phyloP scores from a whole-genome alignment of 2,888 invertebrate genomes.

The Spisula solida region DNA sequence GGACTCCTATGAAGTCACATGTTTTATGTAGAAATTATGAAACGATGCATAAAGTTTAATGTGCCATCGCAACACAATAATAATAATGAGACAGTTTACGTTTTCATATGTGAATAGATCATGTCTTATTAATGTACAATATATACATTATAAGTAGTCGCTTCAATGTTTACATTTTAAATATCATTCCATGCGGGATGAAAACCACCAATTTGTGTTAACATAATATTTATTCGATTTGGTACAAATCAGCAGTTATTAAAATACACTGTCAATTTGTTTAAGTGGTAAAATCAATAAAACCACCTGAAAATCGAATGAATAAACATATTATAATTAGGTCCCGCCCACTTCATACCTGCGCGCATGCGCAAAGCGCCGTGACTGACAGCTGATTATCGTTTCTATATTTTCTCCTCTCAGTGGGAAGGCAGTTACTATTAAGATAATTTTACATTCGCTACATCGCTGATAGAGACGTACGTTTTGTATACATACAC shows the following conservation, averaged over 20 bases:
- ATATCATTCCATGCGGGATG: conserved; percentile 8
- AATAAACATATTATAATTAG: conserved; percentile 51
- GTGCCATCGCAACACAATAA: background rate
- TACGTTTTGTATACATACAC: conserved; percentile 22
- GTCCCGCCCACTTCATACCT: conserved; percentile 43
- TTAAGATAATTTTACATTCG: conserved; percentile 41
- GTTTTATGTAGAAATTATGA: background rate
- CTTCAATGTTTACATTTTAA: background rate
- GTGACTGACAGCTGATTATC: conserved; percentile 49
- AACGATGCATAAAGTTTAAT: background rate
- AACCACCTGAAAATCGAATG: conserved; percentile 51
- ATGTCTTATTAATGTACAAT: background rate
- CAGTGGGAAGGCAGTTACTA: conserved; percentile 24
- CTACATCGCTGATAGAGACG: conserved; percentile 28
- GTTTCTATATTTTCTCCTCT: conserved; percentile 35
- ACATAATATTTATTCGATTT: conserved; percentile 31
- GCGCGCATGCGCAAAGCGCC: conserved; percentile 50
- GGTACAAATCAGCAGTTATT: conserved; percentile 35
- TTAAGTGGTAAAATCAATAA: conserved; percentile 50
- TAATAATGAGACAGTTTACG: background rate
- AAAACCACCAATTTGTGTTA: conserved; percentile 25
- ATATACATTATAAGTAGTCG: background rate
- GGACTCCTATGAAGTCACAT: background rate
- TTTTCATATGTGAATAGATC: background rate
- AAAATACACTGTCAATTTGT: conserved; percentile 53